Evolutionary conservation across 2,113 vertebrate species (phyloP).

Genomic region (Pterophyllum scalare): DNA sequence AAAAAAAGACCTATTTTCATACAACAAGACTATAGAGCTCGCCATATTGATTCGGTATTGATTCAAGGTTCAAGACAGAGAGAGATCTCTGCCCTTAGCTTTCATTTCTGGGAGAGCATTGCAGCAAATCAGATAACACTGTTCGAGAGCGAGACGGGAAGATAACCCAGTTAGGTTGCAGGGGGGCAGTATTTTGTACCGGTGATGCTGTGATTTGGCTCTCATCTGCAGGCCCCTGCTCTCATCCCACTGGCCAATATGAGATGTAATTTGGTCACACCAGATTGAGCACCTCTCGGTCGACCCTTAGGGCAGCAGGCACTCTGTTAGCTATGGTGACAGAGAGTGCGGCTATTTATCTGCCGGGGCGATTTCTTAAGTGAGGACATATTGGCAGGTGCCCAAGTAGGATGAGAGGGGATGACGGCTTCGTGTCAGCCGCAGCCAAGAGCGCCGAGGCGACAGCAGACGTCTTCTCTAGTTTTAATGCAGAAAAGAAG

Average conservation of each 20-base stretch:
- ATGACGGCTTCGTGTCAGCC: slow-evolving; percentile 6
- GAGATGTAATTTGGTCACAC: slow-evolving; percentile 51
- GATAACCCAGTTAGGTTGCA: slow-evolving; percentile 47
- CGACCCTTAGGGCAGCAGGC: slow-evolving; percentile 30
- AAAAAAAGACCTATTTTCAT: slow-evolving; percentile 33
- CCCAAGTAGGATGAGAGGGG: slow-evolving; percentile 11
- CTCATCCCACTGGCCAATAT: slow-evolving; percentile 17
- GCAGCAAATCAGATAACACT: slow-evolving; percentile 51
- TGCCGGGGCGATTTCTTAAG: slow-evolving; percentile 48
- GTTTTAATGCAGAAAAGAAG: neutral
- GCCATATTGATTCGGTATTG: slow-evolving; percentile 56
- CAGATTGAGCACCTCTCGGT: slow-evolving; percentile 55
- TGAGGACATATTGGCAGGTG: slow-evolving; percentile 63
- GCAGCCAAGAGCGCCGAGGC: slow-evolving; percentile 14
- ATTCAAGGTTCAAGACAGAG: slow-evolving; percentile 45
- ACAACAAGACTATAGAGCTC: slow-evolving; percentile 32
- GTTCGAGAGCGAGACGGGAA: slow-evolving; percentile 26
- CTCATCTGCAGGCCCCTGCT: slow-evolving; percentile 24
- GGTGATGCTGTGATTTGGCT: slow-evolving; percentile 36
- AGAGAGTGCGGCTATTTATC: slow-evolving; percentile 54
- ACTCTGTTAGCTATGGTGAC: slow-evolving; percentile 49
- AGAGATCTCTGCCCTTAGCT: slow-evolving; percentile 38
- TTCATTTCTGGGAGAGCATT: slow-evolving; percentile 14
- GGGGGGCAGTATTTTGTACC: neutral
- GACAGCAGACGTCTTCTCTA: slow-evolving; percentile 19